phyloP scores from a whole-genome alignment of 2,888 invertebrate species.

The Diplolepis rosae region DNA sequence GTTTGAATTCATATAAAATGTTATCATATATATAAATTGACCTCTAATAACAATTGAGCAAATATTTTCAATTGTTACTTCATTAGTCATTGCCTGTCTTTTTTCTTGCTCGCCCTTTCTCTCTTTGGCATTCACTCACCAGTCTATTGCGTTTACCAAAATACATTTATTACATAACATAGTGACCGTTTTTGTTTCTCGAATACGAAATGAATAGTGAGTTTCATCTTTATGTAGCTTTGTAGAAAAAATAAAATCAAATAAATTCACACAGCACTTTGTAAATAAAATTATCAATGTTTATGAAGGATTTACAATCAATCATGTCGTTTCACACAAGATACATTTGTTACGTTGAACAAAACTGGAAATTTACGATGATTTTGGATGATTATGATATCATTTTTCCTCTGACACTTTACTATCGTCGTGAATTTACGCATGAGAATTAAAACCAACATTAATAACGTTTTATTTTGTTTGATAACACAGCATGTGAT shows the following conservation, averaged over 20 bases:
- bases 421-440: neutral
- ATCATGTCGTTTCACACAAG: no score
- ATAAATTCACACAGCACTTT: no score
- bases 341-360: no score
- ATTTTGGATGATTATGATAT: no score
- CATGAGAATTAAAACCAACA: neutral
- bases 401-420: neutral
- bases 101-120: neutral
- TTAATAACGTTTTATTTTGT: neutral
- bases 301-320: no score
- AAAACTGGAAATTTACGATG: no score
- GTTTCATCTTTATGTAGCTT: neutral
- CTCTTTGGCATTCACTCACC: neutral
- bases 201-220: neutral
- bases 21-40: no score
- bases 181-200: neutral
- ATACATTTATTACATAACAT: slow-evolving; percentile 4
- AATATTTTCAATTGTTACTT: slow-evolving; percentile 5
- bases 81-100: neutral
- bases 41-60: no score
- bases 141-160: slow-evolving; percentile 8
- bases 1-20: no score
- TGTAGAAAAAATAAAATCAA: no score
- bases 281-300: no score
- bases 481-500: neutral